Conservation (phyloP, 1,140 invertebrate genomes). For the Asbolus verrucosus region DNA sequence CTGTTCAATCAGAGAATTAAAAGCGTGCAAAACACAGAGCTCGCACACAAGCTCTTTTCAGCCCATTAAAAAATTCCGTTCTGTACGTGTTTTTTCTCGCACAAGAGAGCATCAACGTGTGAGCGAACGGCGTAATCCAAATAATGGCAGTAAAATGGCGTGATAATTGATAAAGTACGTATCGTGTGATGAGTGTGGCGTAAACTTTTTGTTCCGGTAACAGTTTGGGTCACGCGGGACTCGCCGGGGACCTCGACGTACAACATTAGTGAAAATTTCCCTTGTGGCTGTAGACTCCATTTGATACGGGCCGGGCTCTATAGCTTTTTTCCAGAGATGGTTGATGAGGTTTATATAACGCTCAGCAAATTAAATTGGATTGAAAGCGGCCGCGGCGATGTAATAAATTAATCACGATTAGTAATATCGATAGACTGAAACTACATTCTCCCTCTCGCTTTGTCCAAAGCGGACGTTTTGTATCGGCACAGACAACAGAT, state of each 20-base stretch:
- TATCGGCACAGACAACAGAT: too few relatives aligned
- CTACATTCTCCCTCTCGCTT: too few relatives aligned
- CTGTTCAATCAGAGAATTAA: conserved; percentile 39
- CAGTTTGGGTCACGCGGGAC: conserved; percentile 41
- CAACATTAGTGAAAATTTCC: conserved; percentile 47
- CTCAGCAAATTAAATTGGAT: conserved; percentile 25
- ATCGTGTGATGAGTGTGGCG: conserved; percentile 46
- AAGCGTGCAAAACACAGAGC: conserved; percentile 35
- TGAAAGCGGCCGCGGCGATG: conserved; percentile 7
- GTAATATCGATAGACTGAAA: neutral
- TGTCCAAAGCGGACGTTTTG: too few relatives aligned
- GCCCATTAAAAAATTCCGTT: conserved; percentile 42
- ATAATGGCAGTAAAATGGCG: conserved; percentile 51
- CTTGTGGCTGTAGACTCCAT: conserved; percentile 44
- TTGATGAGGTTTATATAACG: conserved; percentile 38
- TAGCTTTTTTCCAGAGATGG: conserved; percentile 32
- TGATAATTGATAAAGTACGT: conserved; percentile 51
- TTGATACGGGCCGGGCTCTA: conserved; percentile 37
- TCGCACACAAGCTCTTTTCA: conserved; percentile 24
- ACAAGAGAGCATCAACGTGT: conserved; percentile 39
- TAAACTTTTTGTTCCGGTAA: conserved; percentile 39
- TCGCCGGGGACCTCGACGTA: conserved; percentile 35
- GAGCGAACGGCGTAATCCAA: conserved; percentile 44
- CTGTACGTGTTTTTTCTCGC: conserved; percentile 31
- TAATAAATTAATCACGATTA: conserved; percentile 2